Percentiles rank a stretch among this genome's conserved stretches.
These are phyloP conservation scores for Camponotus floridanus DNA, from an alignment of 1,140 invertebrate species.

Conservation along the genomic window DNA sequence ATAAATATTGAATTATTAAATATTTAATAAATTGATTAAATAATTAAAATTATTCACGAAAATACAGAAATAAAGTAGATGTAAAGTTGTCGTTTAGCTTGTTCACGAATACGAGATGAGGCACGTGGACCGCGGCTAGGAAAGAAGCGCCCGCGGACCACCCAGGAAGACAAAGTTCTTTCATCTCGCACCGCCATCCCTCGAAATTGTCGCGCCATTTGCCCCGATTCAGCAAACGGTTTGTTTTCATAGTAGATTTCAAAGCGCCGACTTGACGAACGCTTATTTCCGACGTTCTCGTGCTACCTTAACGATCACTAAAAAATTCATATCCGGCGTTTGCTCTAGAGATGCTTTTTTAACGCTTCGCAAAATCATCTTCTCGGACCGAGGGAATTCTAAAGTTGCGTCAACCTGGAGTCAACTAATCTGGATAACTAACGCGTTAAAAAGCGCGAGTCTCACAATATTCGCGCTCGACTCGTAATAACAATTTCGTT, in stretches of 20 bases:
- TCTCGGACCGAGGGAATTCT: background rate
- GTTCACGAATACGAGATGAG: slow-evolving; percentile 56
- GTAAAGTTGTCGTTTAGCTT: background rate
- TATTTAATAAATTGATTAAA: too few species aligned
- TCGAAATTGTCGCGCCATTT: slow-evolving; percentile 59
- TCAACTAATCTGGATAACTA: background rate
- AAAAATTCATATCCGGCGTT: slow-evolving; percentile 30
- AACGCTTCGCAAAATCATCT: background rate
- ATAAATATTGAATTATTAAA: too few species aligned
- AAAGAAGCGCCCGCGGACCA: slow-evolving; percentile 71
- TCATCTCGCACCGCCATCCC: slow-evolving; percentile 69
- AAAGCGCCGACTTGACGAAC: slow-evolving; percentile 65
- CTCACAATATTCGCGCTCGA: background rate
- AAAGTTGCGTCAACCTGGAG: background rate
- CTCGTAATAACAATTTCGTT: slow-evolving; percentile 13
- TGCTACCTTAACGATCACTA: slow-evolving; percentile 33
- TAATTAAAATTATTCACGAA: background rate
- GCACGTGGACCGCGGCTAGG: slow-evolving; percentile 21
- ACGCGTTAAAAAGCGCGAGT: background rate
- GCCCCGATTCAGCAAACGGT: slow-evolving; percentile 62
- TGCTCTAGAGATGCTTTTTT: background rate
- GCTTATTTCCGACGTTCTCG: slow-evolving; percentile 36
- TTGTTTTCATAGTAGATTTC: slow-evolving; percentile 71
- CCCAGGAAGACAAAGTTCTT: slow-evolving; percentile 68
- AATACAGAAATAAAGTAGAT: slow-evolving; percentile 25